Evolutionary conservation across 2,888 invertebrate genomes (phyloP).

Genomic region (Lottia gigantea): DNA sequence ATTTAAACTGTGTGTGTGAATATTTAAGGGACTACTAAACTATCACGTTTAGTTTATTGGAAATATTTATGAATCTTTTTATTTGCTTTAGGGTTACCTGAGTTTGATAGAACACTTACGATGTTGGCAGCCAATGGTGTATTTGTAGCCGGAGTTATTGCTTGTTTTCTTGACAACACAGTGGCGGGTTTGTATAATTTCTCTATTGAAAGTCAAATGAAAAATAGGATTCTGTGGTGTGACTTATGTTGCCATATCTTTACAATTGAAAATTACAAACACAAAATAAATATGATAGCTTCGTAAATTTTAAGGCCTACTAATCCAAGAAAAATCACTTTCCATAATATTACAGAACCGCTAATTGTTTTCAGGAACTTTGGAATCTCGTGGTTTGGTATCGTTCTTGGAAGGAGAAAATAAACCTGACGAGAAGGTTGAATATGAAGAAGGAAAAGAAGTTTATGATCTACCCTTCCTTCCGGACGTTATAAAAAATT

Average conservation of each 20-base stretch:
- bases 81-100: constrained; percentile 37
- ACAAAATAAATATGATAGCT: neutral
- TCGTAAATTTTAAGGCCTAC: too few species aligned
- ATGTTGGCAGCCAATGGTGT: constrained; percentile 49
- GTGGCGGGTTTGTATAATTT: constrained; percentile 47
- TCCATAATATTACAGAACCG: too few species aligned
- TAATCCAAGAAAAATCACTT: neutral
- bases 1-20: too few species aligned
- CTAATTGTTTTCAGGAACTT: constrained; percentile 23
- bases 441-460: constrained; percentile 26
- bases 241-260: too few species aligned
- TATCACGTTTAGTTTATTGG: too few species aligned
- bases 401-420: constrained; percentile 17
- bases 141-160: constrained; percentile 65
- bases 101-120: constrained; percentile 39
- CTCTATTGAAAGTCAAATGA: too few species aligned
- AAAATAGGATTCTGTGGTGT: too few species aligned
- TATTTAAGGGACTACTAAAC: too few species aligned
- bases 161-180: constrained; percentile 67
- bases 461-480: constrained; percentile 31
- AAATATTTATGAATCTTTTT: too few species aligned
- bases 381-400: constrained; percentile 29
- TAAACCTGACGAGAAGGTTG: neutral
- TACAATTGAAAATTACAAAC: neutral
- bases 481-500: constrained; percentile 22